These are phyloP conservation scores for Mythimna impura DNA, from an alignment of 2,888 invertebrate genomes.

Conservation along the genomic window DNA sequence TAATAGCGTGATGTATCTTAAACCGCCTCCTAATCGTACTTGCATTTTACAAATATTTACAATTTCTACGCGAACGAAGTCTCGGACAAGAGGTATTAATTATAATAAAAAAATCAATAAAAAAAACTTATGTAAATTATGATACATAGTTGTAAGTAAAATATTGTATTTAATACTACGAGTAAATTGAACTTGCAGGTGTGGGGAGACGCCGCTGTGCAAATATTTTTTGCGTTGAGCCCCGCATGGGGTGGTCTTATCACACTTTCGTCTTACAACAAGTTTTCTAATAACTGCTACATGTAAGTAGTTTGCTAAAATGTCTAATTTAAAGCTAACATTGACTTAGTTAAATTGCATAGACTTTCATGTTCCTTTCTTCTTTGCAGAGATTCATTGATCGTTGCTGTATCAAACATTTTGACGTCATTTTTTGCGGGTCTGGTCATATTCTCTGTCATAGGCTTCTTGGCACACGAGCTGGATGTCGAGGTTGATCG, in stretches of 20 bases:
- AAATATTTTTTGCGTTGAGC: constrained; percentile 96
- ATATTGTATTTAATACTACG: background rate
- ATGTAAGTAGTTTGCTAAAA: constrained; percentile 86
- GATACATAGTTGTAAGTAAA: background rate
- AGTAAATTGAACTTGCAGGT: constrained; percentile 84
- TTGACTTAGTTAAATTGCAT: background rate
- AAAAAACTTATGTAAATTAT: background rate
- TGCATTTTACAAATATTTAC: too few relatives aligned
- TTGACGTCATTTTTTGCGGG: constrained; percentile 95
- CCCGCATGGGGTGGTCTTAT: constrained; percentile 97
- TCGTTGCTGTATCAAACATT: constrained; percentile 94
- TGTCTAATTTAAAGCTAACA: background rate
- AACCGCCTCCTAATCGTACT: too few relatives aligned
- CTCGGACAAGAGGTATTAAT: too few relatives aligned
- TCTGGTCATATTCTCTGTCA: constrained; percentile 94
- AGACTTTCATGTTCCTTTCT: constrained; percentile 25
- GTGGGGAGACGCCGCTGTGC: constrained; percentile 96
- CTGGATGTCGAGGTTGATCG: constrained; percentile 92
- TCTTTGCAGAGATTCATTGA: constrained; percentile 92
- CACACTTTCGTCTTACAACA: constrained; percentile 96
- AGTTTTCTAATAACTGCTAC: constrained; percentile 95
- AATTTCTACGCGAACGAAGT: too few relatives aligned
- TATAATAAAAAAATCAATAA: too few relatives aligned
- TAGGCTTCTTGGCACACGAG: constrained; percentile 95
- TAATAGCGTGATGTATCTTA: too few relatives aligned